Conservation (phyloP, 1,140 invertebrate genomes). For the Heliconius hermathena region DNA sequence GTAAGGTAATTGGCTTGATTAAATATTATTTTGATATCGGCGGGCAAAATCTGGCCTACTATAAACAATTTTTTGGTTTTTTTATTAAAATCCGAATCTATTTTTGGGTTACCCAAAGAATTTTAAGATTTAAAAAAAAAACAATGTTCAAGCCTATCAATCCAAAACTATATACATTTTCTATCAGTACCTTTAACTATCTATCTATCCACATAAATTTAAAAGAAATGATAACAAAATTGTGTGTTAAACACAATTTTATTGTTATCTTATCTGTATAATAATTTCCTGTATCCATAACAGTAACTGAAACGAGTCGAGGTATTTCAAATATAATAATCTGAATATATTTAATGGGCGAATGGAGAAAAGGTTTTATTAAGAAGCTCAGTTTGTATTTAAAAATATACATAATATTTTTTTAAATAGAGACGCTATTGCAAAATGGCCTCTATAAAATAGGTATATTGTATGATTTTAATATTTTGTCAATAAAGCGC, state of each 20-base stretch:
- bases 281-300: slow-evolving; percentile 9
- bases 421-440: background rate
- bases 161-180: background rate
- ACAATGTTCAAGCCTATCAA: background rate
- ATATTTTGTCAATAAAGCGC: no score
- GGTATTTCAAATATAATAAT: background rate
- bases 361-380: background rate
- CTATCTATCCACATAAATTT: background rate
- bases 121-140: no score
- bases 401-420: no score
- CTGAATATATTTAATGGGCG: background rate
- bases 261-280: background rate
- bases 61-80: no score
- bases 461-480: background rate
- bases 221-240: slow-evolving; percentile 4
- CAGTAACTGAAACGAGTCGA: background rate
- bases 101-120: no score
- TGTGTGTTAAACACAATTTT: background rate
- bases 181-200: background rate
- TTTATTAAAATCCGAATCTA: no score
- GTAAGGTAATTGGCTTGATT: background rate
- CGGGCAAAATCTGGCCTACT: no score
- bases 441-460: background rate
- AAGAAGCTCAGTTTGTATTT: background rate
- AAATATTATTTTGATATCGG: background rate